Evolutionary conservation across 2,888 invertebrate genomes (phyloP).

Genomic region (Erpobdella octoculata): DNA sequence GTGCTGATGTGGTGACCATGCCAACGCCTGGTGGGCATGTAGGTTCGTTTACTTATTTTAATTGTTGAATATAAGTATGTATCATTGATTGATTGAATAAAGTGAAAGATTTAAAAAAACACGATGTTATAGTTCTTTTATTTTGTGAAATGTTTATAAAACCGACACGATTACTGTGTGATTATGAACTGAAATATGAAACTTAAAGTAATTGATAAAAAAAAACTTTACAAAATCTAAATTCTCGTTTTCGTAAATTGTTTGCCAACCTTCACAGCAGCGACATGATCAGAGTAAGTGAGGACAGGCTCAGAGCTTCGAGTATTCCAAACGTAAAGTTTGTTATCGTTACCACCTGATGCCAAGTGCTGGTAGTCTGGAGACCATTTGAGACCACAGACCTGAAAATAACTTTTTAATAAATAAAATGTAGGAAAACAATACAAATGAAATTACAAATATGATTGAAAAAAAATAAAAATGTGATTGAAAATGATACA

Average conservation of each 20-base stretch:
- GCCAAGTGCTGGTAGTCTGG: slow-evolving; percentile 93
- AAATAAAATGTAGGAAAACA: not conserved
- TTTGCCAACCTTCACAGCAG: slow-evolving; percentile 50
- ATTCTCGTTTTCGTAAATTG: no score
- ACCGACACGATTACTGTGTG: not conserved
- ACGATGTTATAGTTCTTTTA: not conserved
- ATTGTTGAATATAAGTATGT: no score
- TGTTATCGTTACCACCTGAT: slow-evolving; percentile 96
- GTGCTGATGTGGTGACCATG: slow-evolving; percentile 94
- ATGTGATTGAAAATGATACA: not conserved
- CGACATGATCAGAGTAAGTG: slow-evolving; percentile 54
- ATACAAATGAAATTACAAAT: not conserved
- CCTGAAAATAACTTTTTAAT: slow-evolving; percentile 45
- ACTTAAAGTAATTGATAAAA: no score
- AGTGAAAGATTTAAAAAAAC: not conserved
- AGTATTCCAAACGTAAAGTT: slow-evolving; percentile 73
- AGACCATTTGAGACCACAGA: slow-evolving; percentile 94
- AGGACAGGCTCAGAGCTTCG: slow-evolving; percentile 54
- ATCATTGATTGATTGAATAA: no score
- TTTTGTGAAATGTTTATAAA: not conserved
- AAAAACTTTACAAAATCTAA: no score
- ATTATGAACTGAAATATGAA: no score
- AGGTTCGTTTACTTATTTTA: no score
- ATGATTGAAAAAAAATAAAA: not conserved
- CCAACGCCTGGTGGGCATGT: slow-evolving; percentile 58